Evolutionary conservation across 2,888 invertebrate species (phyloP), one percentile per base, ranked within the genome.

Genomic region (Nasonovia ribisnigri): DNA sequence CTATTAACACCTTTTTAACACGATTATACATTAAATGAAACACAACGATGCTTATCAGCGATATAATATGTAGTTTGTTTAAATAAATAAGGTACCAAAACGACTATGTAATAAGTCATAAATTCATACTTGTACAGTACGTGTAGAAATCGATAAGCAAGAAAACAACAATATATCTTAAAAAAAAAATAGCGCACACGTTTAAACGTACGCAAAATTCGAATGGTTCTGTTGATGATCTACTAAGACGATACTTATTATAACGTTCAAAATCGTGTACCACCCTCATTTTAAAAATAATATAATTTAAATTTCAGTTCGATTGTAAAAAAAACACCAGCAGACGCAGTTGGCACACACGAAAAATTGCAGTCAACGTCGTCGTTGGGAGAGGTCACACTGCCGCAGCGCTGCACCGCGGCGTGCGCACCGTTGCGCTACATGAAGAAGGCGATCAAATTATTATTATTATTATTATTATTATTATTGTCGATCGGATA

Each of bases 371-470:
- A 86, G 16, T 6, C 43, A 43, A 43, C 84, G 84, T 77, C 43
- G 84, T 84, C 86, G 46, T 46, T 29, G 8, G 36, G 77, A 46
- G 86, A 86, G 86, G 86, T 86, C 86, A 86, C n/a, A 86, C 46
- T n/a, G 46, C 84, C 13, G 43, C 43, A 26, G 84, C 43, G 46
- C 86, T 86, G 43, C 86, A 48, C 29, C 29, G 26, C 43, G 43
- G 16, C 20, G 20, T 24, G 6, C 36, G 36, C 46, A 86, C 46
- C 43, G 43, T 29, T 24, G 29, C 29, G 4, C 43, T 84, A 84
- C 43, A 43, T 29, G 84, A 5, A 26, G 20, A 77, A 1, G 8
- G 8, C 77, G 36, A 36, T 77, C 43, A 13, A 11, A 43, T 29
- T 84, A 84, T 26, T 26, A 11, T 43, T n/a, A n/a, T n/a, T n/a